Conservation (phyloP, 2,888 invertebrate species). For the Micropterix aruncella region DNA sequence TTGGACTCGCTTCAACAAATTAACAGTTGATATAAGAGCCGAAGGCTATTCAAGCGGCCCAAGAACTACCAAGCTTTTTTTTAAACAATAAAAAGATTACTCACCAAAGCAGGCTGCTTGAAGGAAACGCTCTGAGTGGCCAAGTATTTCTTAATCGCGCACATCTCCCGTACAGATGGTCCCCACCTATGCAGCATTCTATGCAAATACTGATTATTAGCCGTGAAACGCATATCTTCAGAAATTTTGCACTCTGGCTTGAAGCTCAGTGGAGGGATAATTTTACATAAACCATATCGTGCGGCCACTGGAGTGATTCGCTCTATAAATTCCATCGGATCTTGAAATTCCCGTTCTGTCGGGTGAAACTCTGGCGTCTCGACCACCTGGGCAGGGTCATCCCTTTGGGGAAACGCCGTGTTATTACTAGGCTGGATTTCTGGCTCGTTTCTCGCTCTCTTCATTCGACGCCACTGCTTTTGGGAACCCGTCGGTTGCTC, state of each 20-base stretch:
- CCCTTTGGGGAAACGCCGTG: constrained; percentile 24
- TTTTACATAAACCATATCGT: constrained; percentile 74
- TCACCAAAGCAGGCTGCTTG: constrained; percentile 65
- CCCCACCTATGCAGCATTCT: constrained; percentile 84
- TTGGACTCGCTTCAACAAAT: no score
- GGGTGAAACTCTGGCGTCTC: constrained; percentile 69
- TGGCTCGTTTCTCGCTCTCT: not conserved
- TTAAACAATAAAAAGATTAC: no score
- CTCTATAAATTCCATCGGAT: constrained; percentile 76
- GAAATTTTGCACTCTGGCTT: constrained; percentile 69
- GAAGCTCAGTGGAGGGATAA: constrained; percentile 68
- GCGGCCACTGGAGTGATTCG: constrained; percentile 62
- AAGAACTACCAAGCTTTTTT: no score
- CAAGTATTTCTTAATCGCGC: constrained; percentile 71
- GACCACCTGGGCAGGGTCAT: constrained; percentile 39
- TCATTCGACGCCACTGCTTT: not conserved
- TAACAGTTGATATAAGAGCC: no score
- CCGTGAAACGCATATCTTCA: constrained; percentile 76
- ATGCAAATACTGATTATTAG: constrained; percentile 81
- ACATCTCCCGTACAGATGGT: constrained; percentile 68
- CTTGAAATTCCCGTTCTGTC: constrained; percentile 65
- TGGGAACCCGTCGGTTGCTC: not conserved
- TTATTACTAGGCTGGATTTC: not conserved
- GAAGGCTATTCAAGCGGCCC: no score
- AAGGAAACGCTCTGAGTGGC: constrained; percentile 62